phyloP scores from a whole-genome alignment of 2,797 vertebrate genomes.

The Lagorchestes hirsutus region DNA sequence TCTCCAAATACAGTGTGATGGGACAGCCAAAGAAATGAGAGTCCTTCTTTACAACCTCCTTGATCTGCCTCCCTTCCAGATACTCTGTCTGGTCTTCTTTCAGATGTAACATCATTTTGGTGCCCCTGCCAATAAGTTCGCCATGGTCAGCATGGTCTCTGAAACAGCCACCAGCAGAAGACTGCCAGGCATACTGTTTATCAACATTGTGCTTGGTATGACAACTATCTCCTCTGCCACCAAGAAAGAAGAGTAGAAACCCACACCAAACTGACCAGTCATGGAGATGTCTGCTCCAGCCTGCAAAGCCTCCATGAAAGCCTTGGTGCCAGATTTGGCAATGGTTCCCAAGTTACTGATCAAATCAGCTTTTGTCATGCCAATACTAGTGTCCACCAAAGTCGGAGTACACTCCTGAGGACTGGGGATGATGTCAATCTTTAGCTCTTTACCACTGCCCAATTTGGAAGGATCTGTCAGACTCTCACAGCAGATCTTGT shows the following conservation, averaged over 20 bases:
- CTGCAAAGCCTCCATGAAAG: no score
- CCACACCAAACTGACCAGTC: no score
- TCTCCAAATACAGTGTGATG: constrained; percentile 93
- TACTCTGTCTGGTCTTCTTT: constrained; percentile 97
- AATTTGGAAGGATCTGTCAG: no score
- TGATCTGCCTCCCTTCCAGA: constrained; percentile 93
- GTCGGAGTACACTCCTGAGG: no score
- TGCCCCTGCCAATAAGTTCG: constrained; percentile 93
- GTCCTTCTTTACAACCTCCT: constrained; percentile 99
- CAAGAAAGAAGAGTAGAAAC: constrained; percentile 95
- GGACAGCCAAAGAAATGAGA: constrained; percentile 98
- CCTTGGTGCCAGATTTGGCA: no score
- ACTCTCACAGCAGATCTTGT: no score
- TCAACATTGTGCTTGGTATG: constrained; percentile 96
- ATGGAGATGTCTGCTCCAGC: no score
- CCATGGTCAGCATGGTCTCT: constrained; percentile 91
- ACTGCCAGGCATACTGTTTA: constrained; percentile 96
- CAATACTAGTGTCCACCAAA: no score
- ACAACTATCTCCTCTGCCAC: constrained; percentile 94
- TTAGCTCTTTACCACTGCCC: no score
- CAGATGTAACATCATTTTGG: constrained; percentile 93
- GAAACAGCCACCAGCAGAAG: constrained; percentile 96
- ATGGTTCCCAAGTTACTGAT: no score
- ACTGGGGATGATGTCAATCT: no score
- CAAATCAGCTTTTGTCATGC: no score